Base-by-base conservation (phyloP, 2,888 invertebrate genomes). In the Eristalis intricaria region DNA sequence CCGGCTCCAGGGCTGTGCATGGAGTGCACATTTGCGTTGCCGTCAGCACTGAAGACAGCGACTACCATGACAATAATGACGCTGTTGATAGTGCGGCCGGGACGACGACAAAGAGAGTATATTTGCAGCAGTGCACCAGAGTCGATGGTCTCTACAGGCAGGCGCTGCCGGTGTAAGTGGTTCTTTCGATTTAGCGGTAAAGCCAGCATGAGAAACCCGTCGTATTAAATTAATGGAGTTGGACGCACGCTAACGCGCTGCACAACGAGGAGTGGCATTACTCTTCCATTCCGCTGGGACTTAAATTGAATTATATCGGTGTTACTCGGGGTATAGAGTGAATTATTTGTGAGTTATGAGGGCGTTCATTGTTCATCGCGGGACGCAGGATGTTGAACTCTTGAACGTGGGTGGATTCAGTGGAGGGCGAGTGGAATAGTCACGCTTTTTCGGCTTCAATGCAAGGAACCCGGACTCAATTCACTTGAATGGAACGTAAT, bases 281-380 rank as follows among this genome's bases (percentile, higher is more conserved):
- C 23, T 43, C 40, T 50, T 19, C 22, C n/a, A 23, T 35, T 23
- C 29, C 23, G 13, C 26, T 29, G 60, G 60, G 19, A 50, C 19
- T 22, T 1, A 65, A 81, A 75, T 81, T 81, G 69, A 75, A 75
- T 75, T 75, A 70, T 35, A 56, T 75, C 40, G 64, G 75, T 64
- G 69, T 60, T 40, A 60, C 75, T 64, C 75, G 50, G 50, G 64
- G 22, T 32, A 38, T 74, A 3, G 15, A 61, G 38, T 81, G 74
- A 71, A 73, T 73, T 73, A 68, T 35, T 73, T 66, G 40, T 29
- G 40, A 73, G 29, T 70, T 64, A 79, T 56, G 56, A 29, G 19
- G 13, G 13, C 4, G 38, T 38, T 13, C 38, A 38, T 38, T 13
- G 38, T 4, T 13, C 38, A 10, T 38, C 13, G 10, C 13, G 38